Conservation (phyloP, 2,797 vertebrate genomes). For the Chaenodraco wilsoni region DNA sequence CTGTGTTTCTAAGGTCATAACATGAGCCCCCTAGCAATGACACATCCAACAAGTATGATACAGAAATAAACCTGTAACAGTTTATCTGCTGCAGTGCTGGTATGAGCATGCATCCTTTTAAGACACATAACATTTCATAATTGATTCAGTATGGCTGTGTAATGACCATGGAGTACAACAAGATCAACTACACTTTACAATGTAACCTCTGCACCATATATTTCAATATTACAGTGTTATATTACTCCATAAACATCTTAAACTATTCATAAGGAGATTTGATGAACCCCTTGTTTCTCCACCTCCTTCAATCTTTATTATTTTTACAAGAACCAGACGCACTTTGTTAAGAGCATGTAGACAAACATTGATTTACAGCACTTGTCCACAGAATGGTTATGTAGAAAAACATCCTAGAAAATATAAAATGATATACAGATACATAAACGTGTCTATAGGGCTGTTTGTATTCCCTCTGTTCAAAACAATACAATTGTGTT, state of each 20-base stretch:
- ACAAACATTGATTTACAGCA: too few species aligned
- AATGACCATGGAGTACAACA: slow-evolving; percentile 22
- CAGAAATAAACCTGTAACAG: not conserved
- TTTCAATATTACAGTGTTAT: slow-evolving; percentile 24
- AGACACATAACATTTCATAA: slow-evolving; percentile 8
- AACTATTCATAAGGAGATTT: slow-evolving; percentile 20
- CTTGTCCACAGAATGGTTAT: too few species aligned
- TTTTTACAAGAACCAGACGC: too few species aligned
- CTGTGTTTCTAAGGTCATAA: slow-evolving; percentile 11
- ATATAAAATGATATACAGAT: too few species aligned
- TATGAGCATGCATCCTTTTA: slow-evolving; percentile 10
- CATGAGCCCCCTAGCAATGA: not conserved
- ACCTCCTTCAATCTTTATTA: slow-evolving; percentile 4
- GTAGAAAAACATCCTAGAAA: too few species aligned
- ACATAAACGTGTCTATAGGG: too few species aligned
- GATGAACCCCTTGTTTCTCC: not conserved
- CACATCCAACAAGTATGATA: not conserved
- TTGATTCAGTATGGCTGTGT: slow-evolving; percentile 4
- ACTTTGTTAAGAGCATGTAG: too few species aligned
- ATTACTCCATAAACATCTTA: slow-evolving; percentile 1
- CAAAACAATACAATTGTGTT: too few species aligned
- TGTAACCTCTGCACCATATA: slow-evolving; percentile 14
- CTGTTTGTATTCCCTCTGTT: too few species aligned
- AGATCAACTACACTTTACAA: slow-evolving; percentile 22
- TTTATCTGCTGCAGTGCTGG: not conserved